Percentiles rank a stretch among this genome's conserved stretches.
phyloP scores from a whole-genome alignment of 2,113 vertebrate species.

The Macrotis lagotis region DNA sequence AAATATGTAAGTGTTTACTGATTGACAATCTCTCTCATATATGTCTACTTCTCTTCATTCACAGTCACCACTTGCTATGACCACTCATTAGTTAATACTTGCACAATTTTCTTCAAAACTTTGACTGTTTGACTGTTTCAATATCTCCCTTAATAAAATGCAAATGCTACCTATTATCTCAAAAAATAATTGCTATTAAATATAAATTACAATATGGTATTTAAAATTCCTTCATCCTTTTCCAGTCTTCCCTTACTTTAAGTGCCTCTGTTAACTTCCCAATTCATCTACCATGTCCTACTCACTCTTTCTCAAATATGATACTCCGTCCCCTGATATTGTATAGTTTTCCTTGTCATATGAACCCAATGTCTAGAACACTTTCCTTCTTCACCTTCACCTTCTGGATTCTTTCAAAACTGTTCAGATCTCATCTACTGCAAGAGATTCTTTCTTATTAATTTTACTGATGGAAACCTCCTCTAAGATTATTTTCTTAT shows the following conservation, averaged over 20 bases:
- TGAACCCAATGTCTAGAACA: not conserved
- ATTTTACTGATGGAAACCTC: not conserved
- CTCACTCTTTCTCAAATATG: not conserved
- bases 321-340: not conserved
- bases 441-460: not conserved
- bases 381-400: not conserved
- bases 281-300: not conserved
- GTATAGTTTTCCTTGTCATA: not conserved
- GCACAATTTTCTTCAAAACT: not conserved
- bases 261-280: not conserved
- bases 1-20: not conserved
- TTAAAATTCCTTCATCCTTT: not conserved
- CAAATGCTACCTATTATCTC: not conserved
- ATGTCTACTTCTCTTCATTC: not conserved
- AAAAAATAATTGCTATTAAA: not conserved
- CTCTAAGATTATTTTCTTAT: not conserved
- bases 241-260: not conserved
- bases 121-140: not conserved
- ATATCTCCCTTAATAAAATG: not conserved
- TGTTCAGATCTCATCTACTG: not conserved
- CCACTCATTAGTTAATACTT: not conserved
- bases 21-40: not conserved
- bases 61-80: not conserved
- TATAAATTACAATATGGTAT: not conserved
- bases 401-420: not conserved